Evolutionary conservation across 1,140 invertebrate genomes (phyloP), one percentile per base, ranked within the genome.

Genomic region (Pseudomyrmex concolor): DNA sequence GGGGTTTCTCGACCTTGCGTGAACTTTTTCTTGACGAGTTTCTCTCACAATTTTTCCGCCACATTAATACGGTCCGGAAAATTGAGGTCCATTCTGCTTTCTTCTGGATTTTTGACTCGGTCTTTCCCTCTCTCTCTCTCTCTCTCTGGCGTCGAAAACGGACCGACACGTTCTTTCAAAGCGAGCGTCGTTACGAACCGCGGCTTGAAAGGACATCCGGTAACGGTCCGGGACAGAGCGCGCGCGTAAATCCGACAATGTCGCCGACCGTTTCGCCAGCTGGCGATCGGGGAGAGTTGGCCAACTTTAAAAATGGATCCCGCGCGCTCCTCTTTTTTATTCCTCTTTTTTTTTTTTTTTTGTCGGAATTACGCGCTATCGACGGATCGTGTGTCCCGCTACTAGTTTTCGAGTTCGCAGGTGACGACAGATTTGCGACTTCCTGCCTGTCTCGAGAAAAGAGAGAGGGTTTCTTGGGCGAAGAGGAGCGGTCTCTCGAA

Each of bases 341-440:
- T 48, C 22, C 34, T n/a, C 8, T 19, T 55, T 8, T 2, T 67
- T 67, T 68, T 22, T 34, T 22, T 55, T 67, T 67, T 68, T 43
- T 34, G 54, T 13, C 12, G 43, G 43, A 59, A 71, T 80, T 71
- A 70, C n/a, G 66, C 19, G 45, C 68, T 45, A 71, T 71, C 54
- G 43, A 34, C 43, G 57, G 25, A 25, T 25, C 25, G 25, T 25
- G 25, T 19, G 45, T 34, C 73, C 66, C 57, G 57, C 57, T 51
- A 25, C 15, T 60, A 48, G 51, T 70, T 57, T 78, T 78, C 54
- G 51, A 5, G 62, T 71, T 77, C 54, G 63, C 73, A 71, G 73
- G 67, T 84, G 71, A 71, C 64, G 73, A 80, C 73, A 86, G 73
- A 84, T 71, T 81, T 86, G 86, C 74, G 74, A 87, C 82, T 87